These are phyloP conservation scores for Parnassius orleans DNA, from an alignment of 2,888 invertebrate genomes.

Conservation along the genomic window DNA sequence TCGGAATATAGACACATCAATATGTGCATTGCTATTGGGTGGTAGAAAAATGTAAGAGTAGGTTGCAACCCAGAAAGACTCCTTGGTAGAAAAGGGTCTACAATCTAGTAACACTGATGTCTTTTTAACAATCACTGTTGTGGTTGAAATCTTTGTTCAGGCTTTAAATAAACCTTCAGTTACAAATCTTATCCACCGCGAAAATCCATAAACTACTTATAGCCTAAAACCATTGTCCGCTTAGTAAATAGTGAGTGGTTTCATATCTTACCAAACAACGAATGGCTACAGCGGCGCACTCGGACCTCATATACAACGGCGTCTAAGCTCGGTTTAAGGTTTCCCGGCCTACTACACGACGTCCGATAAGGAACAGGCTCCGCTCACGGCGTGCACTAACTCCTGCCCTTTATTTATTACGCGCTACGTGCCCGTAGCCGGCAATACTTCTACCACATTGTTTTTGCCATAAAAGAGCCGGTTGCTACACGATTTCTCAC, in stretches of 20 bases:
- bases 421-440: slow-evolving; percentile 68
- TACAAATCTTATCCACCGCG: background rate
- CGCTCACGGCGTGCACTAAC: slow-evolving; percentile 62
- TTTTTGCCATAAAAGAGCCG: slow-evolving; percentile 35
- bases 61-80: too few relatives aligned
- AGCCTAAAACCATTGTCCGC: slow-evolving; percentile 14
- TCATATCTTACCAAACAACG: slow-evolving; percentile 18
- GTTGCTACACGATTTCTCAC: slow-evolving; percentile 36
- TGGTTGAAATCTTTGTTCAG: too few relatives aligned
- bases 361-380: slow-evolving; percentile 65
- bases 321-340: slow-evolving; percentile 59
- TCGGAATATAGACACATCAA: too few relatives aligned
- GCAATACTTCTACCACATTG: slow-evolving; percentile 46
- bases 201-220: background rate
- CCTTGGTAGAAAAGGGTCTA: too few relatives aligned
- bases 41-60: too few relatives aligned
- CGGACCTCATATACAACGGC: slow-evolving; percentile 37
- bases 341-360: slow-evolving; percentile 57
- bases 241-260: slow-evolving; percentile 12
- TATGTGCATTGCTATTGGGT: too few relatives aligned
- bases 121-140: too few relatives aligned
- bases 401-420: slow-evolving; percentile 72
- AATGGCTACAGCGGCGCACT: slow-evolving; percentile 24
- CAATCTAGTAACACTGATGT: too few relatives aligned
- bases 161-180: background rate